These are phyloP conservation scores for Oscheius myriophilus DNA, from an alignment of 2,888 invertebrate species.

Conservation along the genomic window DNA sequence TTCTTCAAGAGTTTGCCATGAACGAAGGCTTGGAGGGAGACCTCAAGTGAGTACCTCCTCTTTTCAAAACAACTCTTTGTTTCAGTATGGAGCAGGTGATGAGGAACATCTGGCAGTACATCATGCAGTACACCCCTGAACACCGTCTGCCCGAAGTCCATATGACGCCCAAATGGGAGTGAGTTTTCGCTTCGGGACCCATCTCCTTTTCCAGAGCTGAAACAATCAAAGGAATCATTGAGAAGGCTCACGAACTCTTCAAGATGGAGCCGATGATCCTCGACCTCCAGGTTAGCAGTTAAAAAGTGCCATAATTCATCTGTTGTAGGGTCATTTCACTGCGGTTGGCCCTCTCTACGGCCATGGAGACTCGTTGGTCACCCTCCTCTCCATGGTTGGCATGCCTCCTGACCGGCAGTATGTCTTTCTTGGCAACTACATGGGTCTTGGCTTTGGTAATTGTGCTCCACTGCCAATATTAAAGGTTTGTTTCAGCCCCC, in stretches of 20 bases:
- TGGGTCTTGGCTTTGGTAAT: slow-evolving; percentile 44
- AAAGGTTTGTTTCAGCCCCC: slow-evolving; percentile 33
- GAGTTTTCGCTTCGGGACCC: not conserved
- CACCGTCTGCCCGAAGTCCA: not conserved
- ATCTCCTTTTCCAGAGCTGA: not conserved
- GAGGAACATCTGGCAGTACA: slow-evolving; percentile 8
- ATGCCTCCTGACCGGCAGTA: slow-evolving; percentile 39
- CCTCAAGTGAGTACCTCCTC: too few relatives aligned
- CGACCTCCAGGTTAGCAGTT: too few relatives aligned
- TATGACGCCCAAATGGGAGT: slow-evolving; percentile 1
- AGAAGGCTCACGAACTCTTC: not conserved
- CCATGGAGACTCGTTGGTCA: slow-evolving; percentile 11
- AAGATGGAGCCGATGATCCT: too few relatives aligned
- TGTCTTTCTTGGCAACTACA: slow-evolving; percentile 55
- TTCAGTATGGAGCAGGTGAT: not conserved
- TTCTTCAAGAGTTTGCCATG: too few relatives aligned
- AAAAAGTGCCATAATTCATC: too few relatives aligned
- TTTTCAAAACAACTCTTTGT: too few relatives aligned
- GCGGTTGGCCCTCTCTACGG: slow-evolving; percentile 3
- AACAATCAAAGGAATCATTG: not conserved
- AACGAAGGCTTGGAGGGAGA: too few relatives aligned
- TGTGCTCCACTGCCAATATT: not conserved
- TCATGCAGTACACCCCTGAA: not conserved
- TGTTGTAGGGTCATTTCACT: not conserved
- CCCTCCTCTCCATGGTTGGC: slow-evolving; percentile 20